Conservation (phyloP, 2,888 invertebrate genomes). For the Acanthopleura granulata region DNA sequence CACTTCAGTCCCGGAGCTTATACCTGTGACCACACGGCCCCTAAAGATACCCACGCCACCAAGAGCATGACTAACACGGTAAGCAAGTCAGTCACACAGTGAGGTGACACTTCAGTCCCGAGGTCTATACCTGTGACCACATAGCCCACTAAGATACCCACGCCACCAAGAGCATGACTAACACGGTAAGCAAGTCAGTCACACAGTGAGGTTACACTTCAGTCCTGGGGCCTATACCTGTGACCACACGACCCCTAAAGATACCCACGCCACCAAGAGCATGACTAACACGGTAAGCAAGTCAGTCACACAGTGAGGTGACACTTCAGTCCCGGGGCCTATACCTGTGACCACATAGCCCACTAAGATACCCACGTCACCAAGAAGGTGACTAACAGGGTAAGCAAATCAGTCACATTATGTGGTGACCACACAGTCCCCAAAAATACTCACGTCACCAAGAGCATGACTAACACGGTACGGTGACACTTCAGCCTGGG, state of each 20-base stretch:
- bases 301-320: too few relatives aligned
- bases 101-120: constrained; percentile 85
- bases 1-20: constrained; percentile 97
- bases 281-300: background rate
- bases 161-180: background rate
- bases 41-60: background rate
- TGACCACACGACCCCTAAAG: background rate
- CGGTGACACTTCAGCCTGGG: constrained; percentile 65
- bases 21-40: constrained; percentile 79
- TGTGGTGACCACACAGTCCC: background rate
- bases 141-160: background rate
- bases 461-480: background rate
- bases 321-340: constrained; percentile 68
- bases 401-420: background rate
- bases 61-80: background rate
- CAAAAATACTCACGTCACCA: background rate
- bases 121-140: constrained; percentile 85
- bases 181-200: background rate
- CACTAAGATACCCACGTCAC: background rate
- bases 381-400: background rate
- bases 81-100: background rate
- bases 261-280: background rate
- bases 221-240: constrained; percentile 68
- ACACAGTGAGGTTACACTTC: too few relatives aligned
- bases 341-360: background rate